Base-by-base conservation (phyloP, 2,888 invertebrate species). In the Conchocele bisecta region DNA sequence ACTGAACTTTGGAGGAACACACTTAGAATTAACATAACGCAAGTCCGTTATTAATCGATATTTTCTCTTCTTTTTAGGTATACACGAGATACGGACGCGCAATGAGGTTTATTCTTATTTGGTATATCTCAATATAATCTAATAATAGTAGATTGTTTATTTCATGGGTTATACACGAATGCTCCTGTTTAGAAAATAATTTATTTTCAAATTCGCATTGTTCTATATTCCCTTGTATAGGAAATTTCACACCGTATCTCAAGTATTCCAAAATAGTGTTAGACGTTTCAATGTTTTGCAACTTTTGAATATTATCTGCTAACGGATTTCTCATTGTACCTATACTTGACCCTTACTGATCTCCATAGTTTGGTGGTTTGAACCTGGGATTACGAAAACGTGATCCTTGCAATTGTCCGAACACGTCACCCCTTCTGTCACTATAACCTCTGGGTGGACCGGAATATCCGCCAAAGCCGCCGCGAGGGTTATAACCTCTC, bases 41-140 rank as follows among this genome's bases (percentile, higher is more conserved):
- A 63, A 35, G 20, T 69, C 69, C n/a, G 37, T 53, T n/a, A 63
- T 37, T 9, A 69, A 29, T 15, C 63, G 48, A 22, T 42, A 58
- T n/a, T 31, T 48, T 9, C 37, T 37, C 46, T 9, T 48, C 33
- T 59, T 59, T 15, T 59, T 59, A 11, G 42, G 42, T 4, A 57
- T 57, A 63, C 61, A 61, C 33, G 22, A 17, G 51, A 69, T 57
- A 5, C 61, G 61, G 48, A 56, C 3, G 61, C 48, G 26, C 61
- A 68, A 13, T 11, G 33, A 20, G 56, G 61, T 28, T 24, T 48
- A 26, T 50, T 20, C 20, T 57, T 46, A 63, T 58, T 46, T 42
- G 11, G 24, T 29, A n/a, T n/a, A n/a, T n/a, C n/a, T 54, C 64
- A 42, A 58, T 58, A 35, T 56, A 56, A 13, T 64, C 44, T 39